These are phyloP conservation scores for Hydrotaea cyrtoneurina DNA, from an alignment of 2,888 invertebrate genomes.

Conservation along the genomic window DNA sequence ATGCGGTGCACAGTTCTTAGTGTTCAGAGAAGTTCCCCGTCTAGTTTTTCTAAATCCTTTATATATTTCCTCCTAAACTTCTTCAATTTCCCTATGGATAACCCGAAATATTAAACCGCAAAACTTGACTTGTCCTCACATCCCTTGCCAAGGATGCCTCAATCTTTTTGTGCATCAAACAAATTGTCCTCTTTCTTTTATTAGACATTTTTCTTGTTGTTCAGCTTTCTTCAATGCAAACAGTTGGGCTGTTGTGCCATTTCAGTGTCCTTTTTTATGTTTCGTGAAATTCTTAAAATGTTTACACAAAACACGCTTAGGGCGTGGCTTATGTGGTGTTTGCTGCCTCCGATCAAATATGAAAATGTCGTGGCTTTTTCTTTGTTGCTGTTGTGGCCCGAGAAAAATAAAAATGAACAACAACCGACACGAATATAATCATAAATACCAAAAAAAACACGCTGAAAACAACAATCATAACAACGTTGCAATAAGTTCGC, in stretches of 20 bases:
- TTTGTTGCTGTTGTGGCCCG: background rate
- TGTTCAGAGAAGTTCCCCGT: no score
- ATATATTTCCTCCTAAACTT: no score
- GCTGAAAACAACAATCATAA: constrained; percentile 53
- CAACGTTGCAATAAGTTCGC: constrained; percentile 42
- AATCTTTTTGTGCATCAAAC: background rate
- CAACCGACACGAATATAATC: constrained; percentile 17
- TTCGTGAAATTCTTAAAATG: constrained; percentile 47
- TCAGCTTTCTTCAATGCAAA: background rate
- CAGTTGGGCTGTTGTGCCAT: background rate
- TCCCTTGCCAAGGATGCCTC: background rate
- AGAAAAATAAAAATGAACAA: constrained; percentile 13
- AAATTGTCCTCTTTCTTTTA: background rate
- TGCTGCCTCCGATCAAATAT: constrained; percentile 52
- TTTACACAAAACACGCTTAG: constrained; percentile 56
- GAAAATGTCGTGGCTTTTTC: constrained; percentile 54
- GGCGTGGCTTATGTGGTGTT: constrained; percentile 53
- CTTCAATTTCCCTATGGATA: no score
- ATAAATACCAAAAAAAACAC: constrained; percentile 34
- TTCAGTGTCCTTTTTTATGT: constrained; percentile 28
- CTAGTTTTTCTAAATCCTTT: no score
- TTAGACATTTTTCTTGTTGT: background rate
- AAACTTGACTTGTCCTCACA: background rate
- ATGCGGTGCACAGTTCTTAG: no score
- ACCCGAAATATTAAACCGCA: background rate